phyloP scores from a whole-genome alignment of 2,113 vertebrate species.

The Rhinolophus ferrumequinum region DNA sequence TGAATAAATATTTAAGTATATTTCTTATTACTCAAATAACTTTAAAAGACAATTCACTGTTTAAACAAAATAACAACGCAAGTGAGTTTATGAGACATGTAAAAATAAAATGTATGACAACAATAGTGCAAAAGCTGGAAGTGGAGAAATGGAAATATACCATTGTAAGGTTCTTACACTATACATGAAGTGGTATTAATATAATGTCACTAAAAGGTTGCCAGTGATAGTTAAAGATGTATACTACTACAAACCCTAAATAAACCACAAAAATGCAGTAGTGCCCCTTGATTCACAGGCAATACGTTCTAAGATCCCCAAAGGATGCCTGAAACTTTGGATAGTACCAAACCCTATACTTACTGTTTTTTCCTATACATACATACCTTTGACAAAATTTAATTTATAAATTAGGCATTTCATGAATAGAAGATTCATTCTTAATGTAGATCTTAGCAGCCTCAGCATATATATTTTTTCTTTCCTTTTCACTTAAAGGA shows the following conservation, averaged over 20 bases:
- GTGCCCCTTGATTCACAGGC: background rate
- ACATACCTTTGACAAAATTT: background rate
- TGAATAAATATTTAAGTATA: background rate
- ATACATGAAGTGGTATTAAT: background rate
- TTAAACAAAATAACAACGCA: constrained; percentile 17
- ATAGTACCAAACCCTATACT: background rate
- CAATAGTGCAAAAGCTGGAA: background rate
- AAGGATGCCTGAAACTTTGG: background rate
- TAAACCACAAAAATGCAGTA: background rate
- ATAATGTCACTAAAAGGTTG: background rate
- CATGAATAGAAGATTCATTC: no score
- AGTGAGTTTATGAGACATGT: background rate
- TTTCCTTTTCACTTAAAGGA: no score
- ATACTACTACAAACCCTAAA: background rate
- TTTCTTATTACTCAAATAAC: background rate
- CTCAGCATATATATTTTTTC: no score
- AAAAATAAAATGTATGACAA: background rate
- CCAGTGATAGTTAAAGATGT: background rate
- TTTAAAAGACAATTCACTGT: background rate
- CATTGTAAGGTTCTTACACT: background rate
- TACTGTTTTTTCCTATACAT: background rate
- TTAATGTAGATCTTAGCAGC: no score
- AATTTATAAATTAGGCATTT: no score
- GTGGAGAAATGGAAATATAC: background rate
- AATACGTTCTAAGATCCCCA: background rate